Base-by-base conservation (phyloP, 2,888 invertebrate species). In the Seira musarum region DNA sequence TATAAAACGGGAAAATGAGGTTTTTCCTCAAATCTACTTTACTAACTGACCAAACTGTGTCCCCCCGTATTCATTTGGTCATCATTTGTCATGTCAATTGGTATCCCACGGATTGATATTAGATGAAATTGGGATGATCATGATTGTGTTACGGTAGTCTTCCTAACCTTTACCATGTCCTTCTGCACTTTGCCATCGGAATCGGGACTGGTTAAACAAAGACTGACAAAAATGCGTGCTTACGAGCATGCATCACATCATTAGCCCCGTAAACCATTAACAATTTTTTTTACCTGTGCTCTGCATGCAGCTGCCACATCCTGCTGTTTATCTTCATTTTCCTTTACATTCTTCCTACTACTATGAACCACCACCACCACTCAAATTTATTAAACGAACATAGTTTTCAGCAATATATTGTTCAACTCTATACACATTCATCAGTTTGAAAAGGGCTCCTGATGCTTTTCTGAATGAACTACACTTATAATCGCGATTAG, bases 241-340 rank as follows among this genome's bases (percentile, higher is more conserved):
- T 53, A 13, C 53, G 3, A 53, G 3, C 3, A 53, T 8, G n/a
- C 30, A 30, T 13, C 3, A 8, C 53, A 17, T 53, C 53, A 53
- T 53, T 53, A 53, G 53, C 17, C 53, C 13, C 53, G 13, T 53
- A 15, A 3, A 53, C 53, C 13, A 53, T 53, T 53, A 53, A 53
- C 3, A 3, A 53, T 53, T 53, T 53, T 53, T 53, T 53, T 53
- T 53, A 53, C 53, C 53, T 53, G 17, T 53, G 53, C 60, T 13
- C 60, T 60, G 60, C 60, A 60, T 60, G 60, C 60, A 60, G 21
- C 60, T 60, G 60, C 60, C 60, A 60, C 60, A 60, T 60, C 60
- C 60, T 60, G 60, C 60, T 60, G 60, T 60, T 57, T 21, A 60
- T 60, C 22, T 60, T 53, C 53, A 53, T n/a, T 53, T 53, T 53